Conservation (phyloP, 2,888 invertebrate species). For the Liopterus haemorrhoidalis region DNA sequence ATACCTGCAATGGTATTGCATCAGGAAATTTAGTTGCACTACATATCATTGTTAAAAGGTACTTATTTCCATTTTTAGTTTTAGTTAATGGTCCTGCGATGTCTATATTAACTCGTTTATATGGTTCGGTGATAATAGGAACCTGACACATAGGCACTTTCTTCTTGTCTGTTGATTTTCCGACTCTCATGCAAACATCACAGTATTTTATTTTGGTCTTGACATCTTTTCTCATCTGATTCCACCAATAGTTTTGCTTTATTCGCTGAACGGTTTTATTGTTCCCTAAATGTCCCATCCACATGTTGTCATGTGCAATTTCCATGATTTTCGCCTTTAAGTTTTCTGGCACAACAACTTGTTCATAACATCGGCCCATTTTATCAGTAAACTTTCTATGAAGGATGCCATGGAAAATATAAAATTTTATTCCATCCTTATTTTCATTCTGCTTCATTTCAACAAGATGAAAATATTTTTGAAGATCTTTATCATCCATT, state of each 20-base stretch:
- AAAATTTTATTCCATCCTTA: too few species aligned
- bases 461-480: too few species aligned
- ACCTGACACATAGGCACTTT: constrained; percentile 8
- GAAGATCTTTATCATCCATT: too few species aligned
- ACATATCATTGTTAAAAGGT: constrained; percentile 2
- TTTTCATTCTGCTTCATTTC: too few species aligned
- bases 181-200: constrained; percentile 3
- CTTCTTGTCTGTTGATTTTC: constrained; percentile 4
- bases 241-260: constrained; percentile 6
- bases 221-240: constrained; percentile 1
- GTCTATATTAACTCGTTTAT: constrained; percentile 5
- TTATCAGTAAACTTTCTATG: too few species aligned
- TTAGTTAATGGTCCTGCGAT: constrained; percentile 1
- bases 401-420: too few species aligned
- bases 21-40: constrained; percentile 9
- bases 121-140: not conserved
- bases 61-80: not conserved
- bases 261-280: constrained; percentile 3
- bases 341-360: too few species aligned
- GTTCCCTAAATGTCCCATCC: constrained; percentile 8
- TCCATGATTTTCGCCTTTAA: not conserved
- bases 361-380: too few species aligned
- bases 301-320: constrained; percentile 5
- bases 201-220: constrained; percentile 7
- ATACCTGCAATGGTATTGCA: constrained; percentile 2